Base-by-base conservation (phyloP, 2,113 vertebrate species). In the Dromas ardeola region DNA sequence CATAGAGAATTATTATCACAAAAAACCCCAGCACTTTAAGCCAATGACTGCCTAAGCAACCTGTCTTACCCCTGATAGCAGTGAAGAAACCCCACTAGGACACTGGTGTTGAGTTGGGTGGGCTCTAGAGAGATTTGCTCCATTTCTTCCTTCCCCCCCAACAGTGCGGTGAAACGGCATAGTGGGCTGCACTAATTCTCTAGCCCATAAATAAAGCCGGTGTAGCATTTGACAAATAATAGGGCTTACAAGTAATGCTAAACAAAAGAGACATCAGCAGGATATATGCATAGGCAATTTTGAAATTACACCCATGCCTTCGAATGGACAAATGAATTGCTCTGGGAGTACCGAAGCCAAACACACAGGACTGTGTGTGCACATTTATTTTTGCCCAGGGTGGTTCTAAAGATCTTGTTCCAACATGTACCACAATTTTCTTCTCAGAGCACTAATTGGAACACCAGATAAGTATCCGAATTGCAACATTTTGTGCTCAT, bases 401-500 rank as follows among this genome's bases (percentile, higher is more conserved):
- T 34, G 55, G 86, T 78, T 94, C 82, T 58, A 79, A 47, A 88
- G 65, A 16, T 61, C 92, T 52, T 97, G 96, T 87, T 81, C 55
- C 34, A 81, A 76, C 97, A 94, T 2, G 80, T 13, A 30, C 29
- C 10, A 2, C 67, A 80, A 66, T 90, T 82, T 94, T 36, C 66
- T 69, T 47, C 88, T 90, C 85, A 90, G 81, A 85, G 85, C 70
- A 25, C 61, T 82, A 72, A 88, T 47, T 88, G 93, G 82, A 94
- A 18, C 65, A 83, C 25, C 36, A 73, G 95, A 96, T 96, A 96
- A 94, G 91, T 76, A 70, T 93, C 92, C 49, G 0, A 78, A 73
- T 97, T 98, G 96, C 96, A 96, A 95, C 90, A 97, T 29, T 72
- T 47, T 45, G 92, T 97, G 81, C 95, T 95, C 63, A 73, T 97